These are phyloP conservation scores for Aphidoletes aphidimyza DNA, from an alignment of 2,888 invertebrate genomes.

Conservation along the genomic window DNA sequence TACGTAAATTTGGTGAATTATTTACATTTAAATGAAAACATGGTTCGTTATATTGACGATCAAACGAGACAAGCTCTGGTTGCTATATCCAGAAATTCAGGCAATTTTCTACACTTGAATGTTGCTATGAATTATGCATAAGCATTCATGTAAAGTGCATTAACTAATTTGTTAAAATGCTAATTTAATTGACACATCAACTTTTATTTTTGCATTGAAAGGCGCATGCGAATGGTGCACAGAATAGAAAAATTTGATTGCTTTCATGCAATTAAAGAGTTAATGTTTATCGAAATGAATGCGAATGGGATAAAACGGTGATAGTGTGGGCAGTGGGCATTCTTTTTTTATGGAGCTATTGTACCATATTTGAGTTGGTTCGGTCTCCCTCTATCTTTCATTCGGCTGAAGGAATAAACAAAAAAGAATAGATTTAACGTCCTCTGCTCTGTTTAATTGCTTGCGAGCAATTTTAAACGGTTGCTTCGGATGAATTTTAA, in stretches of 20 bases:
- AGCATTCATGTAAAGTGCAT: conserved; percentile 6
- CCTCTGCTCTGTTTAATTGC: not conserved
- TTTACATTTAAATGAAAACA: not conserved
- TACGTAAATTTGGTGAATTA: not conserved
- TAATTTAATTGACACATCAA: conserved; percentile 52
- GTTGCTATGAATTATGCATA: conserved; percentile 32
- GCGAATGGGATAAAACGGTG: not conserved
- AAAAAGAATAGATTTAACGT: not conserved
- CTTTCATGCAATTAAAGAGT: conserved; percentile 8
- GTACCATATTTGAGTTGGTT: not conserved
- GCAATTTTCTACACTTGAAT: too few relatives aligned
- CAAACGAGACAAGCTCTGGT: not conserved
- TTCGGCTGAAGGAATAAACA: not conserved
- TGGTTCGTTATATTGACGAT: not conserved
- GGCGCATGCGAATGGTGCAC: not conserved
- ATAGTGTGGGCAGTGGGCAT: not conserved
- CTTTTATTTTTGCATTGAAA: not conserved
- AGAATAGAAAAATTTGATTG: conserved; percentile 5
- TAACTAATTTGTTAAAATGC: conserved; percentile 52
- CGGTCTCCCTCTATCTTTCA: not conserved
- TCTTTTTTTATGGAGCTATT: conserved; percentile 8
- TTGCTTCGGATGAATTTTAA: not conserved
- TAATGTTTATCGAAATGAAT: not conserved
- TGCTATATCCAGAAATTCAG: too few relatives aligned
- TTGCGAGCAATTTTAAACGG: not conserved